These are phyloP conservation scores for Hydroisotoma schaefferi DNA, from an alignment of 2,888 invertebrate genomes.

Conservation along the genomic window DNA sequence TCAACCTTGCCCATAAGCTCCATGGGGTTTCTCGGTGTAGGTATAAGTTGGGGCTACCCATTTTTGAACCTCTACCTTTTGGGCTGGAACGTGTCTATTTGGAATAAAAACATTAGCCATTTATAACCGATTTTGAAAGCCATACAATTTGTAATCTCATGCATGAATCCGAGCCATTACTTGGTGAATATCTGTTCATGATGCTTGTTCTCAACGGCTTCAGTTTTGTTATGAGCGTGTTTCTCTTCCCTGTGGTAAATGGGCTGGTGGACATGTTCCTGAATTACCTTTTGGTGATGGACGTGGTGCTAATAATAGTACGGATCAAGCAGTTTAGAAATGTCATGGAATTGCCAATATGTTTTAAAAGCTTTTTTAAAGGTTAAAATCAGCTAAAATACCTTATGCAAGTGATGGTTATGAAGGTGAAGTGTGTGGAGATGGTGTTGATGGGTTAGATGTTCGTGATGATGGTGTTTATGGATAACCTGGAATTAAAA, in stretches of 20 bases:
- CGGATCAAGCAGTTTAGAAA: not conserved
- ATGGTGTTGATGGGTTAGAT: slow-evolving; percentile 35
- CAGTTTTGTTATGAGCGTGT: slow-evolving; percentile 4
- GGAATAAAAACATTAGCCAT: not conserved
- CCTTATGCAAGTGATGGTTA: slow-evolving; percentile 35
- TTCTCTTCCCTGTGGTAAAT: slow-evolving; percentile 39
- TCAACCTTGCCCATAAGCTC: slow-evolving; percentile 14
- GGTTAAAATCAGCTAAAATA: not conserved
- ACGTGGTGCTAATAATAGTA: slow-evolving; percentile 20
- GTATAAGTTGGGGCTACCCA: slow-evolving; percentile 26
- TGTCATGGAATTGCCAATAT: not conserved
- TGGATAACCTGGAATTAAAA: slow-evolving; percentile 17
- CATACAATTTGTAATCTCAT: too few relatives aligned
- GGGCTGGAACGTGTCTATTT: slow-evolving; percentile 23
- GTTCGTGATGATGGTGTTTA: slow-evolving; percentile 32
- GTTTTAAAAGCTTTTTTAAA: not conserved
- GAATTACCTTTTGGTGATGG: slow-evolving; percentile 30
- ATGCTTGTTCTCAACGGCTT: slow-evolving; percentile 32
- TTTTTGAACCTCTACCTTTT: slow-evolving; percentile 33
- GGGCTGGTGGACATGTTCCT: slow-evolving; percentile 37
- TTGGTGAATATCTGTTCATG: slow-evolving; percentile 31
- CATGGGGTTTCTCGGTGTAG: not conserved
- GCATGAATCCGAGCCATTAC: slow-evolving; percentile 2
- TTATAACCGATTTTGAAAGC: too few relatives aligned
- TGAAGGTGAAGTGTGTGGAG: slow-evolving; percentile 33